Base-by-base conservation (phyloP, 2,797 vertebrate genomes). In the Diplodus sargus region DNA sequence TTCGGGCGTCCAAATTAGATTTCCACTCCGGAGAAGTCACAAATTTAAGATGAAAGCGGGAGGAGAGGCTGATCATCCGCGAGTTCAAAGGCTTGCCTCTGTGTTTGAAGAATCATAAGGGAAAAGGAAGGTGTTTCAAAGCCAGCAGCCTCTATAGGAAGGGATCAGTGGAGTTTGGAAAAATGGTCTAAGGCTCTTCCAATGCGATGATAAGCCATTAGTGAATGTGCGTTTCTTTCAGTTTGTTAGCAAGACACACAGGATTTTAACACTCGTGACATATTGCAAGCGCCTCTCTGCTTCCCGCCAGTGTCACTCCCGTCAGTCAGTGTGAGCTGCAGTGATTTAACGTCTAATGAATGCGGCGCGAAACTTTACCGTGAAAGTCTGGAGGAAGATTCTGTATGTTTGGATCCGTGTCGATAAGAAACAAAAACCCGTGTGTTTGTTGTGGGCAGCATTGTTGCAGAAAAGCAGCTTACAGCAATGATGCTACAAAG, bases 81-180 rank as follows among this genome's bases (percentile, higher is more conserved):
- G 30, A 87, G 83, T 90, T 94, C 85, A 91, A 91, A 93, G 87
- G 58, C 56, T 78, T 39, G n/a, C 20, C 8, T 77, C 70, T 60
- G 69, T 65, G 81, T 92, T 90, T 92, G 87, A 91, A 86, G 76
- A 84, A 23, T 82, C 23, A 22, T 56, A 72, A 18, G 70, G 25
- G 25, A 81, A 34, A 69, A 73, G 49, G 48, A 85, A 53, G 57
- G 70, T 74, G 64, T 83, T 89, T 84, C 64, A 86, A 81, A 82
- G 81, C 67, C 7, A 28, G 17, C 80, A 74, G 65, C 58, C 43
- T 5, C 1, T 39, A 54, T 7, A 47, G 43, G 63, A 51, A 49
- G 9, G 47, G 59, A 23, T 81, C 73, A 45, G 79, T 47, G 5
- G 43, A 62, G 54, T 66, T 23, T 25, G 9, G 67, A 82, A 60